Conservation (phyloP, 2,888 invertebrate species). For the Diogma glabrata region DNA sequence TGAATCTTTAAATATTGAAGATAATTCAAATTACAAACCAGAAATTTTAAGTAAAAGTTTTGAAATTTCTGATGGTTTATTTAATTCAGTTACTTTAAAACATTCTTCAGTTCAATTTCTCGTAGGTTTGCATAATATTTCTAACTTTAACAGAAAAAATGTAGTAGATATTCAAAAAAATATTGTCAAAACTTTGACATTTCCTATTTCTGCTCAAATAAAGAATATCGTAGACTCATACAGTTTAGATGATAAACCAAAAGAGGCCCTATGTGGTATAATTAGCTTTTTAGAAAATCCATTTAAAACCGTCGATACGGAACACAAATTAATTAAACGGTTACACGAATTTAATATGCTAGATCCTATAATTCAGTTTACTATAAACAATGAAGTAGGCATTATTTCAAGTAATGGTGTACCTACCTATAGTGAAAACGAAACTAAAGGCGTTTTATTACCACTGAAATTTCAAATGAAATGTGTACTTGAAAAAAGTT, state of each 20-base stretch:
- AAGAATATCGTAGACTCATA: background rate
- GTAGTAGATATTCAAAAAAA: background rate
- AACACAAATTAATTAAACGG: background rate
- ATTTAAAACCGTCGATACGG: background rate
- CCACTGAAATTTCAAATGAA: slow-evolving; percentile 7
- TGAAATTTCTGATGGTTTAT: no score
- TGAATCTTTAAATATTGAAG: no score
- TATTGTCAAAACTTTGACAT: background rate
- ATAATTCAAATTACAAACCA: no score
- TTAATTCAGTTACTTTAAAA: no score
- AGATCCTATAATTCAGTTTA: slow-evolving; percentile 1
- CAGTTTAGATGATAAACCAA: background rate
- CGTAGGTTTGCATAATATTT: background rate
- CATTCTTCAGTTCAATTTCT: no score
- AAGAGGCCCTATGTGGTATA: background rate
- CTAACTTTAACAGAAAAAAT: slow-evolving; percentile 9
- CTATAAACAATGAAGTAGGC: slow-evolving; percentile 4
- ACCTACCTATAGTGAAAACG: background rate
- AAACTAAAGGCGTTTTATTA: slow-evolving; percentile 6
- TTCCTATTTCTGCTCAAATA: background rate
- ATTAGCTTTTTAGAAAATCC: slow-evolving; percentile 3
- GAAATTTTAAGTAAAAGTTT: no score
- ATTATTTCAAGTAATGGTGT: slow-evolving; percentile 3
- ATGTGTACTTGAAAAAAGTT: slow-evolving; percentile 2
- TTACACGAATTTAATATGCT: background rate